Conservation (phyloP, 2,113 vertebrate species). For the Triplophysa rosa region DNA sequence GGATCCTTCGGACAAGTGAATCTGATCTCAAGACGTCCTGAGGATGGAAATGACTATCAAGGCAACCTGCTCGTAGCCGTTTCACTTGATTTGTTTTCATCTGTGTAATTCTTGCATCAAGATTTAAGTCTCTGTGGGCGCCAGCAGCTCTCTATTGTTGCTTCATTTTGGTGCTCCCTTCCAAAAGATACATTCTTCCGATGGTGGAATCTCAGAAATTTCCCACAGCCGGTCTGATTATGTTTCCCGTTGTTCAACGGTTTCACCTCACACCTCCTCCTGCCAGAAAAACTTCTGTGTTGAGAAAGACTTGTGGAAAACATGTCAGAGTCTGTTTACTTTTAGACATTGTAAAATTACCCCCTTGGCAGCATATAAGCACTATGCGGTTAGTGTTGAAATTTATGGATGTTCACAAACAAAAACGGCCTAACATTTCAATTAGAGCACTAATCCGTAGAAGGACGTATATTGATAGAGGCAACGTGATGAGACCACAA, state of each 20-base stretch:
- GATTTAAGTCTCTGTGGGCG: neutral
- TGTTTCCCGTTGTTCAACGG: constrained; percentile 39
- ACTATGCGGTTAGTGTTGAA: constrained; percentile 55
- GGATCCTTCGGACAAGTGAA: constrained; percentile 15
- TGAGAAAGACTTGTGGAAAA: constrained; percentile 56
- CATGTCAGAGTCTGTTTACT: constrained; percentile 59
- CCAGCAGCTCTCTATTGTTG: constrained; percentile 16
- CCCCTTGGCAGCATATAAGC: constrained; percentile 38
- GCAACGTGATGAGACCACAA: constrained; percentile 57
- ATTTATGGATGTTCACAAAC: constrained; percentile 50
- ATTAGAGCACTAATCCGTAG: constrained; percentile 60
- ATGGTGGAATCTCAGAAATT: constrained; percentile 42
- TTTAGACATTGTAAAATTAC: constrained; percentile 54
- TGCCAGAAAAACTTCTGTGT: constrained; percentile 52
- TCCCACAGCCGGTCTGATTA: constrained; percentile 41
- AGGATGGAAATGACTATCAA: neutral
- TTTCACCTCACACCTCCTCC: constrained; percentile 40
- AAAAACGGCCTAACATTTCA: constrained; percentile 47
- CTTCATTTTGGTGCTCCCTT: constrained; percentile 39
- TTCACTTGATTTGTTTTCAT: constrained; percentile 5
- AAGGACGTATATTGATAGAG: constrained; percentile 52
- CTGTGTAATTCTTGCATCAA: constrained; percentile 7
- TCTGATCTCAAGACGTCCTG: neutral
- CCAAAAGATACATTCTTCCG: constrained; percentile 43
- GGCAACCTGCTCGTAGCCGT: constrained; percentile 2